Percentiles rank a stretch among this genome's conserved stretches.
phyloP scores from a whole-genome alignment of 1,140 invertebrate species.

The Diachasmimorpha longicaudata region DNA sequence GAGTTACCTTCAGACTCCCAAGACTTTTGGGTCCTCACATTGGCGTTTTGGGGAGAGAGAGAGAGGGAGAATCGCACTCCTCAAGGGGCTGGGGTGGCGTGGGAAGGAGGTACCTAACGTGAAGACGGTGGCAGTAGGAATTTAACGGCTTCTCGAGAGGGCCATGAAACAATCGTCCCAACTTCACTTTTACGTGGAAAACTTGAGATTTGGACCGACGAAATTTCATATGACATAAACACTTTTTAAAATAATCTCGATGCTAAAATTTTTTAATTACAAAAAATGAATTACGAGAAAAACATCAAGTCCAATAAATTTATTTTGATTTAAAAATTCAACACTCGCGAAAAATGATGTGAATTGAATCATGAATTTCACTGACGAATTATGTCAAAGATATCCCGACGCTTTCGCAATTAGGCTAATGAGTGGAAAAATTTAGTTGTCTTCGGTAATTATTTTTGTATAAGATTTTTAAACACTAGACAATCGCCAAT shows the following conservation, averaged over 20 bases:
- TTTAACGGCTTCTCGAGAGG: constrained; percentile 35
- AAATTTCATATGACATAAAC: neutral
- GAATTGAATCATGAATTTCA: too few relatives aligned
- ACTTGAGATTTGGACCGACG: neutral
- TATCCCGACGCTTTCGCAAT: too few relatives aligned
- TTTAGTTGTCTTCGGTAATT: too few relatives aligned
- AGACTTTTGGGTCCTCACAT: neutral
- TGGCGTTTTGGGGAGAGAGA: neutral
- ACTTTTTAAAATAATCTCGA: neutral
- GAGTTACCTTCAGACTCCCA: neutral
- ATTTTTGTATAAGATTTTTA: too few relatives aligned
- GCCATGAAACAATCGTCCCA: constrained; percentile 46
- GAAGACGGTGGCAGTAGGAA: constrained; percentile 37
- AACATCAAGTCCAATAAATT: too few relatives aligned
- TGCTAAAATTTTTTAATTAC: too few relatives aligned
- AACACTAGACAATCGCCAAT: neutral
- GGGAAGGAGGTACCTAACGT: constrained; percentile 41
- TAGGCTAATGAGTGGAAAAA: too few relatives aligned
- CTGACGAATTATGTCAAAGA: too few relatives aligned
- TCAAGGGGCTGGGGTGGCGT: neutral
- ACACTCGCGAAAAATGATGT: too few relatives aligned
- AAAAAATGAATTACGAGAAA: too few relatives aligned
- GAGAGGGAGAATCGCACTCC: neutral
- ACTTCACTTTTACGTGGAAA: constrained; percentile 25
- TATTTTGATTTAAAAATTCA: too few relatives aligned